Conservation (phyloP, 2,797 vertebrate genomes). For the Neoniphon sammara region DNA sequence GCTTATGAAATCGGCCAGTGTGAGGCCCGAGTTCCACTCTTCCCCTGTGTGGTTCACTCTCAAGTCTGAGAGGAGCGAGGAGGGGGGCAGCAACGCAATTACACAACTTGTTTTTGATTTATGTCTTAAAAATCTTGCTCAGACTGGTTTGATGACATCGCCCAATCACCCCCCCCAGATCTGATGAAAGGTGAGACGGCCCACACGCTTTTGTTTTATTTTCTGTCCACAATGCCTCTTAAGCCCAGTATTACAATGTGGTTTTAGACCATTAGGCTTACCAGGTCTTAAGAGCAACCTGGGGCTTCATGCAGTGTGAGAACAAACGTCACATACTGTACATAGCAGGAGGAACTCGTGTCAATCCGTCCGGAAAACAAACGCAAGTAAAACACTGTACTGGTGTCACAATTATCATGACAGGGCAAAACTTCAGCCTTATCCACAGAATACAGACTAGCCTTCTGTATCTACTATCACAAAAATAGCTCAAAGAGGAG, state of each 20-base stretch:
- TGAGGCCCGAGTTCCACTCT: conserved; percentile 76
- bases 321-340: conserved; percentile 20
- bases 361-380: conserved; percentile 13
- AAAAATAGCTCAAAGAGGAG: background rate
- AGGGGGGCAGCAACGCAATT: conserved; percentile 60
- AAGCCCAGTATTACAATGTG: background rate
- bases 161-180: conserved; percentile 45
- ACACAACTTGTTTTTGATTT: conserved; percentile 80
- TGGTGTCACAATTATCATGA: background rate
- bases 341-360: conserved; percentile 18
- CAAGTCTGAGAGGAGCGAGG: conserved; percentile 60
- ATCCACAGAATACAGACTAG: background rate
- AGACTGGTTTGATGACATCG: conserved; percentile 73
- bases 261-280: background rate
- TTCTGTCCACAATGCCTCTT: conserved; percentile 10
- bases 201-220: conserved; percentile 4
- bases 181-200: conserved; percentile 43
- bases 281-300: conserved; percentile 12
- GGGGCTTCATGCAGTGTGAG: background rate
- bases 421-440: background rate
- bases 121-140: conserved; percentile 66
- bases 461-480: background rate
- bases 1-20: conserved; percentile 73
- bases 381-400: too few species aligned
- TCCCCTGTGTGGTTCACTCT: conserved; percentile 71